Evolutionary conservation across 2,888 invertebrate species (phyloP).

Genomic region (Drosophila anomalipes): DNA sequence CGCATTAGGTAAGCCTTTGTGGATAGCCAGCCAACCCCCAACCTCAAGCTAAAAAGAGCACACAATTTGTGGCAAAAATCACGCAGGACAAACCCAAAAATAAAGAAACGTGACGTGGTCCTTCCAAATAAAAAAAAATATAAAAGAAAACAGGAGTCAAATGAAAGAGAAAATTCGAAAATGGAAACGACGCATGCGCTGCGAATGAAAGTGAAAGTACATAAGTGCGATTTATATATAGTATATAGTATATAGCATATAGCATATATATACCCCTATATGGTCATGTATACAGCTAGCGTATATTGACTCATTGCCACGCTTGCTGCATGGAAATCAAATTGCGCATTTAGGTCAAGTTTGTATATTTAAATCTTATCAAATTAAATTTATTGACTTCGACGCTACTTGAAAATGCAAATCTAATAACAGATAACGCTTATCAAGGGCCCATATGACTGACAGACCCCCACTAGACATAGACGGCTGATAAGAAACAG

Average conservation of each 20-base stretch:
- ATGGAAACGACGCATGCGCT: slow-evolving; percentile 62
- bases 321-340: slow-evolving; percentile 21
- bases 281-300: slow-evolving; percentile 1
- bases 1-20: slow-evolving; percentile 25
- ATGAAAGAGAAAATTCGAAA: slow-evolving; percentile 19
- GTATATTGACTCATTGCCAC: slow-evolving; percentile 19
- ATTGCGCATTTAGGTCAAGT: slow-evolving; percentile 77
- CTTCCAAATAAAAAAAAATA: slow-evolving; percentile 1
- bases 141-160: slow-evolving; percentile 3
- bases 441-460: slow-evolving; percentile 28
- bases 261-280: too few relatives aligned
- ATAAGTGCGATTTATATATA: slow-evolving; percentile 29
- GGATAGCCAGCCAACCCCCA: background rate
- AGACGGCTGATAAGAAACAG: slow-evolving; percentile 32
- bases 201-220: slow-evolving; percentile 67
- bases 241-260: background rate
- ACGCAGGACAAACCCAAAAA: slow-evolving; percentile 22
- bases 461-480: slow-evolving; percentile 72
- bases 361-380: slow-evolving; percentile 18
- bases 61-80: slow-evolving; percentile 6
- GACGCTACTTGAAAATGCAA: slow-evolving; percentile 33
- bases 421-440: slow-evolving; percentile 55
- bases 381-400: slow-evolving; percentile 12
- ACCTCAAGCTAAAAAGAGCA: background rate
- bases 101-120: slow-evolving; percentile 42